Percentiles rank a stretch among this genome's conserved stretches.
Conservation (phyloP, 2,113 vertebrate species). For the Nerophis lumbriciformis region DNA sequence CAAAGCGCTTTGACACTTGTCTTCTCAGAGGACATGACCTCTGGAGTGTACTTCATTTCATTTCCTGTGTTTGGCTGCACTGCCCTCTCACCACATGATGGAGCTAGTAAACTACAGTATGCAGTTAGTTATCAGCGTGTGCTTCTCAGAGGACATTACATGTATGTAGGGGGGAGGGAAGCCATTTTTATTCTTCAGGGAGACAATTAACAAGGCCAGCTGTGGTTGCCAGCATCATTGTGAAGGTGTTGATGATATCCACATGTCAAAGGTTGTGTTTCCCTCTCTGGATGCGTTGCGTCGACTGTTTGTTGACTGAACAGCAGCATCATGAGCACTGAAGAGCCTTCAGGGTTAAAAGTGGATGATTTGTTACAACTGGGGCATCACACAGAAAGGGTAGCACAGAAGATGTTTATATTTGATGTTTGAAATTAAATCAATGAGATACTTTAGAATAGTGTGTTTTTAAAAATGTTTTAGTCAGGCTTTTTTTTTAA, state of each 20-base stretch:
- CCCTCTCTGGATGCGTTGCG: no score
- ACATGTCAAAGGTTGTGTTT: not conserved
- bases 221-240: not conserved
- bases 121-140: not conserved
- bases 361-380: conserved; percentile 20
- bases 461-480: no score
- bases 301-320: not conserved
- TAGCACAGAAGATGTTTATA: no score
- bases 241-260: not conserved
- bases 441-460: no score
- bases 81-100: conserved; percentile 12
- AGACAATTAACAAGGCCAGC: conserved; percentile 1
- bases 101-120: conserved; percentile 7
- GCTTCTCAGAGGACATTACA: not conserved
- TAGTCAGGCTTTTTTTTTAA: no score
- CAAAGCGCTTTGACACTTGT: not conserved
- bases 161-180: not conserved
- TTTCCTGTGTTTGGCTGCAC: conserved; percentile 1
- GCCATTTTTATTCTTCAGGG: not conserved
- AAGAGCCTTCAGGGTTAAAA: conserved; percentile 30
- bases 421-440: no score
- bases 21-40: conserved; percentile 28
- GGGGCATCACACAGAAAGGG: not conserved
- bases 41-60: not conserved
- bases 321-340: conserved; percentile 3